Percentiles rank a stretch among this genome's conserved stretches.
Conservation (phyloP, 23 tunicate genomes). For the Botrylloides violaceus region DNA sequence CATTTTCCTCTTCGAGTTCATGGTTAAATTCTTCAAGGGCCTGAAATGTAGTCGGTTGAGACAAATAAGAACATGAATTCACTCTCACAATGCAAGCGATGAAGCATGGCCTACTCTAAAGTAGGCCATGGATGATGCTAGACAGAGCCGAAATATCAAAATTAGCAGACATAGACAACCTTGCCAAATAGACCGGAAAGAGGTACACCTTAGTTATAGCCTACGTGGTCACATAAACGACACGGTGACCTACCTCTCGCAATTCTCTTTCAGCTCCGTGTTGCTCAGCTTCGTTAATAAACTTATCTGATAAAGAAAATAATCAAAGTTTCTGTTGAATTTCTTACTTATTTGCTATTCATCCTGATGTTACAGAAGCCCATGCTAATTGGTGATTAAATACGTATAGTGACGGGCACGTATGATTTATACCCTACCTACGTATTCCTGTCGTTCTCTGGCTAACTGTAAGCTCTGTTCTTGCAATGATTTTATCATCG, state of each 20-base stretch:
- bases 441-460: conserved; percentile 47
- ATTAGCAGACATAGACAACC: too few relatives aligned
- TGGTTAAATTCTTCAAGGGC: conserved; percentile 41
- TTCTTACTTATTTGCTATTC: too few relatives aligned
- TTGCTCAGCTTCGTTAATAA: conserved; percentile 26
- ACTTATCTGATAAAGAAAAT: conserved; percentile 20
- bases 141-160: too few relatives aligned
- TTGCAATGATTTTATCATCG: conserved; percentile 66
- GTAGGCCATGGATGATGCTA: neutral
- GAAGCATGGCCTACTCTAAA: neutral
- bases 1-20: conserved; percentile 41
- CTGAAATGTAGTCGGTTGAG: conserved; percentile 20
- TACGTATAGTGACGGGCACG: too few relatives aligned
- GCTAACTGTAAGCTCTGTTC: conserved; percentile 44
- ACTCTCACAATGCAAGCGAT: neutral
- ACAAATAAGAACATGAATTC: neutral
- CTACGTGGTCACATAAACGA: too few relatives aligned
- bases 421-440: conserved; percentile 21
- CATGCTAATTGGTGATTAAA: too few relatives aligned
- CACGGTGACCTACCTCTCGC: conserved; percentile 16
- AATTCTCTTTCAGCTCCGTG: conserved; percentile 28
- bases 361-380: too few relatives aligned
- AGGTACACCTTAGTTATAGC: too few relatives aligned
- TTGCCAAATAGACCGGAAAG: too few relatives aligned
- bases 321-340: too few relatives aligned